Evolutionary conservation across 2,888 invertebrate genomes (phyloP).

Genomic region (Dryococelus australis): DNA sequence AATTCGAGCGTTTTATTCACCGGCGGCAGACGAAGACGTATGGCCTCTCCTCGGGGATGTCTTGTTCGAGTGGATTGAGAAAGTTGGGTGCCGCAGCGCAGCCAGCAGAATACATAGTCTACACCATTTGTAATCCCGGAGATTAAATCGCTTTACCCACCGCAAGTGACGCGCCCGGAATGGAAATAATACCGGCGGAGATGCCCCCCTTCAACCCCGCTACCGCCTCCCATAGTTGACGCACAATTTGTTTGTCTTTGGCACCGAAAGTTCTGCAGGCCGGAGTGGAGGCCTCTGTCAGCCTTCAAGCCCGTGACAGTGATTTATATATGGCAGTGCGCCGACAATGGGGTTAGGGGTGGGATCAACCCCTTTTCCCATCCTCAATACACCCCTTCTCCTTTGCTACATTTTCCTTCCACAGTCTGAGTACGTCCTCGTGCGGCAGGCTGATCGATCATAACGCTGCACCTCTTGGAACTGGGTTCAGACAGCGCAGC

Average conservation of each 20-base stretch:
- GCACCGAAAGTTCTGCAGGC: not conserved
- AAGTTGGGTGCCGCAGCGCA: not conserved
- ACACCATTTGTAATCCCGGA: slow-evolving; percentile 9
- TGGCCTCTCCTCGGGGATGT: not conserved
- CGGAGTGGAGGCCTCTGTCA: slow-evolving; percentile 27
- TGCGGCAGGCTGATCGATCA: not conserved
- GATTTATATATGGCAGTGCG: slow-evolving; percentile 34
- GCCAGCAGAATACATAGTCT: not conserved
- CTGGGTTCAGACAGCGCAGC: not conserved
- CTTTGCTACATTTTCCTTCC: not conserved
- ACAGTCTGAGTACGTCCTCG: not conserved
- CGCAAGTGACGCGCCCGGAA: slow-evolving; percentile 2
- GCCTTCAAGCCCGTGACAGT: slow-evolving; percentile 34
- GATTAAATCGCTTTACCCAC: slow-evolving; percentile 3
- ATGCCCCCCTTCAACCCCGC: not conserved
- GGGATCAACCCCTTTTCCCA: not conserved
- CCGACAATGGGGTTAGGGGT: not conserved
- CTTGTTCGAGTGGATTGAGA: not conserved
- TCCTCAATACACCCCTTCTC: not conserved
- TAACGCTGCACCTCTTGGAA: not conserved
- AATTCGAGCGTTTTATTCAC: not conserved
- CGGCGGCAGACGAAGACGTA: not conserved
- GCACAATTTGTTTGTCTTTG: slow-evolving; percentile 11
- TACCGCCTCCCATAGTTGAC: not conserved
- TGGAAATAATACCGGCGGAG: not conserved